Conservation (phyloP, 2,797 vertebrate species). For the Eulemur rubriventer region DNA sequence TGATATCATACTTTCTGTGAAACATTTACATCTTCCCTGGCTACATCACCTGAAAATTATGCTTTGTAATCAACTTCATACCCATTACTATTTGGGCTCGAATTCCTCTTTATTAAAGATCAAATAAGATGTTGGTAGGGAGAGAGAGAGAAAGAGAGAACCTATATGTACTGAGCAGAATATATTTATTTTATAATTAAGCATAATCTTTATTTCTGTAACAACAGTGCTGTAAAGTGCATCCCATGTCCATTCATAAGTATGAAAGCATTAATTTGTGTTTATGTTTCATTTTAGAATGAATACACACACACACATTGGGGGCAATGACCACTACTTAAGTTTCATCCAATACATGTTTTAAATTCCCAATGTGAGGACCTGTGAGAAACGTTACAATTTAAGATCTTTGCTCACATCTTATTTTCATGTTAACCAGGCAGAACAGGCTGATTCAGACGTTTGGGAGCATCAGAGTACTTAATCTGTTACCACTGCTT, state of each 20-base stretch:
- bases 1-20: background rate
- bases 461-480: background rate
- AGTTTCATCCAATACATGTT: background rate
- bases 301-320: background rate
- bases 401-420: background rate
- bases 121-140: background rate
- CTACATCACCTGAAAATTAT: background rate
- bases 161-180: background rate
- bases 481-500: conserved; percentile 35
- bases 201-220: background rate
- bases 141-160: background rate
- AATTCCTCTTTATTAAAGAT: background rate
- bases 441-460: conserved; percentile 2
- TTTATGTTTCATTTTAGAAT: background rate
- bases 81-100: background rate
- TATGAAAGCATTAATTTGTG: background rate
- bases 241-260: background rate
- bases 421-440: background rate
- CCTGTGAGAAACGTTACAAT: background rate
- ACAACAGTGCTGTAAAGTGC: background rate
- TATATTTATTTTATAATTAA: background rate
- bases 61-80: background rate
- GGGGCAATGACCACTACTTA: background rate
- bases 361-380: background rate
- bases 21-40: background rate